phyloP scores from a whole-genome alignment of 2,113 vertebrate genomes.

The Percina caprodes region DNA sequence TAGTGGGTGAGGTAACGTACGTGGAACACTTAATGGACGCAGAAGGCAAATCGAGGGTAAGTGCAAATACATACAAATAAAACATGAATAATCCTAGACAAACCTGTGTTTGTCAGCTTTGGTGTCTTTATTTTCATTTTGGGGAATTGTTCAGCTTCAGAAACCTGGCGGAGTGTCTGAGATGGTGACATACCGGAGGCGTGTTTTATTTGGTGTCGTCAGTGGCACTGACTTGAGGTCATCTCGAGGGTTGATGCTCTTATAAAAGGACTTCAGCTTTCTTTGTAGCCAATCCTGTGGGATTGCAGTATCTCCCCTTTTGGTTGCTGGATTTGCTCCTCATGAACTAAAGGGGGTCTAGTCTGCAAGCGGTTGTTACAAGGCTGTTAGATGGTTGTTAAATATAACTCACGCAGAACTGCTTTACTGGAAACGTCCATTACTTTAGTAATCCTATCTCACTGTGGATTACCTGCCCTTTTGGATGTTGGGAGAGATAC shows the following conservation, averaged over 20 bases:
- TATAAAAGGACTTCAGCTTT: slow-evolving; percentile 74
- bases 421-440: slow-evolving; percentile 61
- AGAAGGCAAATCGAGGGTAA: slow-evolving; percentile 99
- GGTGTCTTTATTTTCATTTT: slow-evolving; percentile 80
- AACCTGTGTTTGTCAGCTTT: slow-evolving; percentile 85
- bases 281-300: slow-evolving; percentile 71
- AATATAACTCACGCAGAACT: slow-evolving; percentile 53
- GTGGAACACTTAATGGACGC: slow-evolving; percentile 99
- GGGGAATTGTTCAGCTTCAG: slow-evolving; percentile 75
- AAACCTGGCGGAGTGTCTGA: slow-evolving; percentile 71
- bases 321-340: slow-evolving; percentile 76
- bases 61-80: slow-evolving; percentile 89
- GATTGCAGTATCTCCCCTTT: slow-evolving; percentile 71
- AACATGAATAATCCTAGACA: slow-evolving; percentile 80
- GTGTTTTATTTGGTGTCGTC: slow-evolving; percentile 70
- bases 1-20: slow-evolving; percentile 99
- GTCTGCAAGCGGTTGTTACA: slow-evolving; percentile 69
- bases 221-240: slow-evolving; percentile 77
- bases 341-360: slow-evolving; percentile 61
- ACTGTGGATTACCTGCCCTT: slow-evolving; percentile 66
- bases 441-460: slow-evolving; percentile 63
- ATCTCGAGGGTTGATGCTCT: slow-evolving; percentile 68
- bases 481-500: slow-evolving; percentile 66
- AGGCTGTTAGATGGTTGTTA: slow-evolving; percentile 72
- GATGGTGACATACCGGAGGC: slow-evolving; percentile 70